Conservation (phyloP, 2,797 vertebrate genomes). For the Selene dorsalis region DNA sequence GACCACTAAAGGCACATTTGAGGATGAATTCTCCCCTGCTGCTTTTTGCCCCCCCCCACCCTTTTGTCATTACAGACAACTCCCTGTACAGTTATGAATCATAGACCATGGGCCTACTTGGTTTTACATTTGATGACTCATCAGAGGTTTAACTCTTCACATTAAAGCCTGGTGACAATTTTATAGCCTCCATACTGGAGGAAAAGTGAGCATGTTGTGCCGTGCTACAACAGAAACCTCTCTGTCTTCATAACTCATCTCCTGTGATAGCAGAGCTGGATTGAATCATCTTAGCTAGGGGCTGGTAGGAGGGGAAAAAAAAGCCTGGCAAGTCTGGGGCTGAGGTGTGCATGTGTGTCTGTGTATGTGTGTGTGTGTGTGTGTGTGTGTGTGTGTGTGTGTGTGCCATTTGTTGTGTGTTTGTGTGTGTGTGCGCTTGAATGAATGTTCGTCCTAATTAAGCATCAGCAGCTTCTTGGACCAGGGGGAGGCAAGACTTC, state of each 20-base stretch:
- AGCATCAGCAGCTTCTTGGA: constrained; percentile 75
- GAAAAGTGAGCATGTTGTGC: constrained; percentile 45
- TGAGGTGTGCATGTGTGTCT: constrained; percentile 47
- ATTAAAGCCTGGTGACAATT: constrained; percentile 75
- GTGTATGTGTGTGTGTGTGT: constrained; percentile 39
- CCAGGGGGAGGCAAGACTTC: constrained; percentile 75
- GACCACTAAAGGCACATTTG: constrained; percentile 51
- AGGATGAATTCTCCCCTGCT: constrained; percentile 54
- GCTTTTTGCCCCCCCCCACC: constrained; percentile 37
- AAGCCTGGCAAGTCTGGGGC: constrained; percentile 39
- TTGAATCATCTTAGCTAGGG: constrained; percentile 71
- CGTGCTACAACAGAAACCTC: constrained; percentile 52
- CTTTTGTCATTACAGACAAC: constrained; percentile 65
- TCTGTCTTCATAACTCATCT: constrained; percentile 71
- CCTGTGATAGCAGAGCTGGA: constrained; percentile 57
- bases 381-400: constrained; percentile 17
- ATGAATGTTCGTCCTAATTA: constrained; percentile 75
- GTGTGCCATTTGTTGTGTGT: constrained; percentile 36
- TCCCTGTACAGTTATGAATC: constrained; percentile 71
- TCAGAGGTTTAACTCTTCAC: constrained; percentile 72
- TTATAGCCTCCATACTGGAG: constrained; percentile 58
- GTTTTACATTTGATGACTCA: constrained; percentile 77
- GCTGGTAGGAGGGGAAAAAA: constrained; percentile 39
- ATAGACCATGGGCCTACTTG: constrained; percentile 56
- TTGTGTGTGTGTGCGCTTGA: constrained; percentile 45